Evolutionary conservation across 2,113 vertebrate species (phyloP).

Genomic region (Alectura lathami): DNA sequence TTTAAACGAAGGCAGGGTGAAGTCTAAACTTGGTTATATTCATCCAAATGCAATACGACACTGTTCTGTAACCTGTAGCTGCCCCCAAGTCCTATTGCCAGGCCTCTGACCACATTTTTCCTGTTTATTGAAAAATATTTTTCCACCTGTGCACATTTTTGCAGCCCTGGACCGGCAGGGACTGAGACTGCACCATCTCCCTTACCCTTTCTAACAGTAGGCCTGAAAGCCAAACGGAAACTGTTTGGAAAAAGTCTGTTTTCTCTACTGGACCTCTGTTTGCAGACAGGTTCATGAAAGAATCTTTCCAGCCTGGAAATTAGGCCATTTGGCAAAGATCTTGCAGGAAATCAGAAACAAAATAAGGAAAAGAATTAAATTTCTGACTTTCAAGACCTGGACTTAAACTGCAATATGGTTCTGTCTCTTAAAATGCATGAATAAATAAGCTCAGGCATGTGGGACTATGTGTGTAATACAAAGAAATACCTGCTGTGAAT

Average conservation of each 20-base stretch:
- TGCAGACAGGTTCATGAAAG: neutral
- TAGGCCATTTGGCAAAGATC: neutral
- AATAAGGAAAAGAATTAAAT: neutral
- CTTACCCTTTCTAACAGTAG: neutral
- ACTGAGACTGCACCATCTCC: neutral
- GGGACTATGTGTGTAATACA: neutral
- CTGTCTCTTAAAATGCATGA: neutral
- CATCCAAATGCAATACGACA: neutral
- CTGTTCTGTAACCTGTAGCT: conserved; percentile 39
- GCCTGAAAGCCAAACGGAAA: neutral
- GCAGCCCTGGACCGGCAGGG: neutral
- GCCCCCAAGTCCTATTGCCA: neutral
- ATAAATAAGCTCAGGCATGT: neutral
- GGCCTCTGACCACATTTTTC: conserved; percentile 41
- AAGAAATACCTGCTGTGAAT: neutral
- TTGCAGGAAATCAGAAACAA: neutral
- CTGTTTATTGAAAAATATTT: conserved; percentile 49
- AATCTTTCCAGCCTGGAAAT: neutral
- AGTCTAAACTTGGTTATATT: neutral
- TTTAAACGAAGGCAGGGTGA: neutral
- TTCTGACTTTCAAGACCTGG: neutral
- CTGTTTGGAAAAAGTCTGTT: neutral
- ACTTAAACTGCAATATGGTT: neutral
- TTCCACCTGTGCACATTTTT: neutral
- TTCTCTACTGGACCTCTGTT: neutral